These are phyloP conservation scores for Serranus cabrilla DNA, from an alignment of 2,797 vertebrate genomes.

Conservation along the genomic window DNA sequence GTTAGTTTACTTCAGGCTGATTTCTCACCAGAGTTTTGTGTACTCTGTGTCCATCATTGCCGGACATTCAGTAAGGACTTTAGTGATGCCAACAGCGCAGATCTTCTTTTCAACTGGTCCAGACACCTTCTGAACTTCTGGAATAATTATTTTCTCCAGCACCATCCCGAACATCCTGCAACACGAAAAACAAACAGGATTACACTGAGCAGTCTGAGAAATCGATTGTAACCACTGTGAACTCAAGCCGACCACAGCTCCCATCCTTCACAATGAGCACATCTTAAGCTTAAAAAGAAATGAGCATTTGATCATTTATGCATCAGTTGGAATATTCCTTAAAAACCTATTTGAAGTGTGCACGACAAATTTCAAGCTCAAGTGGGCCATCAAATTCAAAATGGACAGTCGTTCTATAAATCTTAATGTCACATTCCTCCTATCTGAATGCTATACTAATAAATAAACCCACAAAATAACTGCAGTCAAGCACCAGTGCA, in stretches of 20 bases:
- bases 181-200: constrained; percentile 21
- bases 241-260: not conserved
- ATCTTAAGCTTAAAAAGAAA: not conserved
- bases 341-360: not conserved
- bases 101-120: constrained; percentile 98
- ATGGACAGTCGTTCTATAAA: not conserved
- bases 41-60: constrained; percentile 99
- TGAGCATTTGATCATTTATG: not conserved
- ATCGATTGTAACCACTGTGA: not conserved
- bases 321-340: not conserved
- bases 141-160: constrained; percentile 97
- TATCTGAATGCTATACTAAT: not conserved
- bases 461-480: not conserved
- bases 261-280: not conserved
- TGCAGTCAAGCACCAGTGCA: not conserved
- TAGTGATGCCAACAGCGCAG: constrained; percentile 97
- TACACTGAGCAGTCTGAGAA: not conserved
- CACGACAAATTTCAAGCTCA: not conserved
- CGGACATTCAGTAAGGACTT: constrained; percentile 96
- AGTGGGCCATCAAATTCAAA: not conserved
- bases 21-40: constrained; percentile 94
- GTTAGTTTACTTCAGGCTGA: not conserved
- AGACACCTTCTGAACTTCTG: constrained; percentile 98
- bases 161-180: constrained; percentile 99
- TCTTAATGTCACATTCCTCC: not conserved